Evolutionary conservation across 2,888 invertebrate species (phyloP).

Genomic region (Callosobruchus maculatus): DNA sequence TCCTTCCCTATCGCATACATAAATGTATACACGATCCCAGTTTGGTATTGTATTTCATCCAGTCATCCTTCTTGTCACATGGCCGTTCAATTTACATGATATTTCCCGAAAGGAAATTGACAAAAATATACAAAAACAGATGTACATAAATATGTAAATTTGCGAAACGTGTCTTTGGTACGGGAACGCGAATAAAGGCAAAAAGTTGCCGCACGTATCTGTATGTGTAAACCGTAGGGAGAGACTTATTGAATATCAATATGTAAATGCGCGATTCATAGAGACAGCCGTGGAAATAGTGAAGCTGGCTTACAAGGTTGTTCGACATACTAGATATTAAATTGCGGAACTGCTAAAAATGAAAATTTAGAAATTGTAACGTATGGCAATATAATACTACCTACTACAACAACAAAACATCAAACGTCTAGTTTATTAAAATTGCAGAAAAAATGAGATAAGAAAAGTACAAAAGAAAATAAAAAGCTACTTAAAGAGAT

Average conservation of each 20-base stretch:
- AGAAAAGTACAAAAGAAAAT: no score
- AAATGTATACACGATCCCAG: background rate
- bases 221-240: background rate
- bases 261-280: slow-evolving; percentile 20
- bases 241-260: slow-evolving; percentile 19
- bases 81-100: background rate
- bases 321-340: no score
- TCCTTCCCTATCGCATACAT: background rate
- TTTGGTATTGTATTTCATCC: background rate
- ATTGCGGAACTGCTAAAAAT: no score
- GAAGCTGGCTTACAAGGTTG: background rate
- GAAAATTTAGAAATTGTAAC: no score
- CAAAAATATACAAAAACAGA: background rate
- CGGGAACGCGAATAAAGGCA: background rate
- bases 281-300: slow-evolving; percentile 6
- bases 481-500: no score
- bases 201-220: no score
- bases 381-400: no score
- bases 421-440: no score
- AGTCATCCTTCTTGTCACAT: background rate
- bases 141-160: background rate
- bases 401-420: no score
- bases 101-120: background rate
- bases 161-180: background rate
- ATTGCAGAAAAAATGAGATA: no score